phyloP scores from a whole-genome alignment of 1,140 invertebrate species.

The Drosophila nigromelanica region DNA sequence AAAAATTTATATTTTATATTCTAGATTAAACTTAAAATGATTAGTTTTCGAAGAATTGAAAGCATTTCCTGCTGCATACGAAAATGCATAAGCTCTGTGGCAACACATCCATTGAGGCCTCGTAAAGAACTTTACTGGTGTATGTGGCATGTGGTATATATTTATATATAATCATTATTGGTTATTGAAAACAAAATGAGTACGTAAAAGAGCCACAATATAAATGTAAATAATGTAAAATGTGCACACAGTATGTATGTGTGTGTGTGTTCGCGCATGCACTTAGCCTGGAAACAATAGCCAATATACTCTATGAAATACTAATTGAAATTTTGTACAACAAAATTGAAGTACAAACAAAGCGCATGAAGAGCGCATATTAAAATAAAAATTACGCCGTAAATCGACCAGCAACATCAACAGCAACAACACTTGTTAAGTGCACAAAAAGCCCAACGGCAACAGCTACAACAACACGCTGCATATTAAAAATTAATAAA shows the following conservation, averaged over 20 bases:
- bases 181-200: slow-evolving; percentile 51
- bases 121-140: slow-evolving; percentile 21
- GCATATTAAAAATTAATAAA: slow-evolving; percentile 75
- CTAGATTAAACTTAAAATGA: no score
- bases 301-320: slow-evolving; percentile 75
- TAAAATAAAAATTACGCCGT: slow-evolving; percentile 58
- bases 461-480: slow-evolving; percentile 6
- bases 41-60: not conserved
- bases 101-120: not conserved
- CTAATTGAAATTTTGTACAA: slow-evolving; percentile 78
- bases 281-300: slow-evolving; percentile 76
- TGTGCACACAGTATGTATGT: slow-evolving; percentile 30
- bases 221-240: slow-evolving; percentile 29
- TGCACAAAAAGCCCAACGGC: slow-evolving; percentile 28
- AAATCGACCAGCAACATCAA: slow-evolving; percentile 25
- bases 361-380: slow-evolving; percentile 58
- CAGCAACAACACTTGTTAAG: slow-evolving; percentile 26
- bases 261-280: slow-evolving; percentile 25
- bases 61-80: slow-evolving; percentile 4
- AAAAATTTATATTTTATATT: no score
- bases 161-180: slow-evolving; percentile 51
- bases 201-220: slow-evolving; percentile 42
- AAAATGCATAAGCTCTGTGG: not conserved
- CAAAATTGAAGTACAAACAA: slow-evolving; percentile 68
- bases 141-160: slow-evolving; percentile 19